Conservation (phyloP, 2,113 vertebrate species). For the Cottus gobio region DNA sequence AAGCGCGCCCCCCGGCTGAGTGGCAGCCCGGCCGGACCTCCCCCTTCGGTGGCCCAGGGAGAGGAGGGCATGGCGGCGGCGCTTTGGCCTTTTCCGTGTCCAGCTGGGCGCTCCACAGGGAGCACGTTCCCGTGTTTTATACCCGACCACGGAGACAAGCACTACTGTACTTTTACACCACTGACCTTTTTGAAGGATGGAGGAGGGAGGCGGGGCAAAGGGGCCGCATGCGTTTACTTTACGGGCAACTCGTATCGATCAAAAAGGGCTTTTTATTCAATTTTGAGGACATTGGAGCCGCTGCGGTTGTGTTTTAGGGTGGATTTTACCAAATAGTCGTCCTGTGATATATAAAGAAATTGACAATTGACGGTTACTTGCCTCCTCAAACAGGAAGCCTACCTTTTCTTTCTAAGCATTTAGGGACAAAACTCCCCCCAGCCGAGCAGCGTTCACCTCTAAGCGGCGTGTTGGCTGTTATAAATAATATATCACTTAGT, state of each 20-base stretch:
- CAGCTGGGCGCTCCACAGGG: conserved; percentile 36
- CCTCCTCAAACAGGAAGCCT: background rate
- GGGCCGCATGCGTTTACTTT: conserved; percentile 4
- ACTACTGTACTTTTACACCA: conserved; percentile 47
- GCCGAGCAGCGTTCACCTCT: conserved; percentile 16
- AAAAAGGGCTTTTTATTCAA: background rate
- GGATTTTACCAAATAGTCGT: background rate
- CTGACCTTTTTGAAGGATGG: conserved; percentile 47
- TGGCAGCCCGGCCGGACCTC: conserved; percentile 34
- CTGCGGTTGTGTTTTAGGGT: background rate
- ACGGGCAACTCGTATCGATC: background rate
- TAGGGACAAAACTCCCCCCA: conserved; percentile 8
- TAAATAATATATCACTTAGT: conserved; percentile 50
- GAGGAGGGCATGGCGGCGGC: background rate
- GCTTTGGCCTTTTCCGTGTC: conserved; percentile 27
- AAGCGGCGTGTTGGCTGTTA: conserved; percentile 23
- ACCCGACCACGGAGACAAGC: background rate
- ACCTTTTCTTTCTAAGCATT: background rate
- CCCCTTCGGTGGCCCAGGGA: conserved; percentile 6
- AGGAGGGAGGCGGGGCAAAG: background rate
- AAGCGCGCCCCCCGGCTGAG: conserved; percentile 18
- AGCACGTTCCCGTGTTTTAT: background rate
- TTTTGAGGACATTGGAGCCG: background rate
- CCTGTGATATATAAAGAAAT: background rate
- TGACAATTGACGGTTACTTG: background rate